Evolutionary conservation across 2,797 vertebrate species (phyloP).

Genomic region (Rachycentron canadum): DNA sequence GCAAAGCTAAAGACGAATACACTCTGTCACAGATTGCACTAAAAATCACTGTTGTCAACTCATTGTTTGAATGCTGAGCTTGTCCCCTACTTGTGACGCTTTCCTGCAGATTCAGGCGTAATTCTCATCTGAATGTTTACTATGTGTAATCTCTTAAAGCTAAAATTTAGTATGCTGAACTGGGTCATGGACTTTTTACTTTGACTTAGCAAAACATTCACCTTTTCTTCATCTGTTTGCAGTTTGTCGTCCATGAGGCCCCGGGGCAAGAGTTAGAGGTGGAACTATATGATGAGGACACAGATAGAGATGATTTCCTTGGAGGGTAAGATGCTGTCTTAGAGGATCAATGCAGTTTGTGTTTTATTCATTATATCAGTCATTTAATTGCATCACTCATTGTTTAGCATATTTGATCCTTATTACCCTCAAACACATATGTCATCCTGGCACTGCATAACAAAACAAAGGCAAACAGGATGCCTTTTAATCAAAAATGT

Average conservation of each 20-base stretch:
- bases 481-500: not conserved
- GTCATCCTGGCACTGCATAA: too few species aligned
- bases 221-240: slow-evolving; percentile 11
- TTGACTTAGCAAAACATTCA: too few species aligned
- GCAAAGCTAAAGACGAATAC: not conserved
- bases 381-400: not conserved
- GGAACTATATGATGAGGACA: slow-evolving; percentile 94
- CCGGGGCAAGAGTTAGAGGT: slow-evolving; percentile 96
- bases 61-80: not conserved
- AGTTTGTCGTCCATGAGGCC: slow-evolving; percentile 95
- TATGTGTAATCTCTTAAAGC: not conserved
- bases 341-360: not conserved
- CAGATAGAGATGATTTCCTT: slow-evolving; percentile 96
- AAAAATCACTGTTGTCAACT: not conserved
- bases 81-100: not conserved
- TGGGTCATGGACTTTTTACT: not conserved
- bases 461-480: not conserved
- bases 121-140: not conserved
- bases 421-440: not conserved
- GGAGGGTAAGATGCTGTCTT: slow-evolving; percentile 86
- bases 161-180: not conserved
- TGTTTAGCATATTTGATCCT: not conserved
- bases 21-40: not conserved
- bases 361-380: not conserved
- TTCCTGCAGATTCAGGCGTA: too few species aligned